Evolutionary conservation across 2,797 vertebrate genomes (phyloP), one percentile per base, ranked within the genome.

Genomic region (Lithobates sylvaticus): DNA sequence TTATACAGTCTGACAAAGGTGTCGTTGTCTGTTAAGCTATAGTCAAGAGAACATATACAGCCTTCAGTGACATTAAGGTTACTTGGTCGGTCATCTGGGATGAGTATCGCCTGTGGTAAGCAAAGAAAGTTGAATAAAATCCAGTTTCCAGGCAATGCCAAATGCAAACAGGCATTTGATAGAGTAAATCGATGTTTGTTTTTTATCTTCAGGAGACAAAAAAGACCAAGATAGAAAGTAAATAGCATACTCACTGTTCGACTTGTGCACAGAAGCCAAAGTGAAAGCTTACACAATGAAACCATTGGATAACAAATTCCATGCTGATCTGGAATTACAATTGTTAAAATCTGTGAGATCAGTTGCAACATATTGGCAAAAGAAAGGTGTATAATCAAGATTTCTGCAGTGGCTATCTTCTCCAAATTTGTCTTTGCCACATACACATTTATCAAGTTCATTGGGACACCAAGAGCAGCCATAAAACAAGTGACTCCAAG

Each of bases 211-310:
- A 74, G 10, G 1, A 85, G 54, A 47, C 76, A 39, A 78, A 85
- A 80, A 8, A 85, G 21, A 5, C 84, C 58, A 23, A 85, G 84
- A 23, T 74, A n/a, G n/a, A 85, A 21, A 7, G 84, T 85, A 13
- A 85, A 50, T 12, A 74, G 9, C 58, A 80, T 85, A 39, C 69
- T 85, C 26, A 44, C 69, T 75, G 64, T 80, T 54, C 42, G 54
- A 32, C 69, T 32, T 26, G 23, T 34, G 10, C 58, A 85, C 27
- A 79, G 13, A 67, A 42, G 5, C 4, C 72, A 68, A 21, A 85
- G 1, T 9, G 70, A 13, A 18, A 74, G 27, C 23, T 85, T 85
- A 69, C 84, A 85, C 18, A 69, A 54, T 26, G 6, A 34, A 12
- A 54, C 15, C 29, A 80, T 44, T 15, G 77, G 84, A 75, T 80